Conservation (phyloP, 2,888 invertebrate species). For the Buathra laborator region DNA sequence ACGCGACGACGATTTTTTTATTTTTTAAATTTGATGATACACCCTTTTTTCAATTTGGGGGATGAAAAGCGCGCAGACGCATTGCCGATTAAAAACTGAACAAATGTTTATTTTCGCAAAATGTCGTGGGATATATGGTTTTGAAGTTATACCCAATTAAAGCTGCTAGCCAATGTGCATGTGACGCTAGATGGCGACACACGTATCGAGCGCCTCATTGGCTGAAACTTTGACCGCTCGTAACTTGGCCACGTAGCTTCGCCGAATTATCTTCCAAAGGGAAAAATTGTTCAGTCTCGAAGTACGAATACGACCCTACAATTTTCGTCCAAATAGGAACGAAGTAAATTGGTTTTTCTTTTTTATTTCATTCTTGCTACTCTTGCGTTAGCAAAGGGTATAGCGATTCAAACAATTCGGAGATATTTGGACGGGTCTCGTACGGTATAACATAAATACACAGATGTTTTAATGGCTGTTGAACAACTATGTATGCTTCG, state of each 20-base stretch:
- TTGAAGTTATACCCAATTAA: too few species aligned
- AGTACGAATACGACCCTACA: not conserved
- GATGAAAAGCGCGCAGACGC: too few species aligned
- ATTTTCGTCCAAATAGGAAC: not conserved
- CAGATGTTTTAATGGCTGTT: slow-evolving; percentile 1
- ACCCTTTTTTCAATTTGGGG: too few species aligned
- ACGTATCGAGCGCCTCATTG: not conserved
- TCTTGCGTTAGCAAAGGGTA: not conserved
- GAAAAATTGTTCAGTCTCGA: not conserved
- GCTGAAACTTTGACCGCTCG: not conserved
- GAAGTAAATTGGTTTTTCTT: not conserved
- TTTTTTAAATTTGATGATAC: not conserved
- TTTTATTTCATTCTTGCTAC: not conserved
- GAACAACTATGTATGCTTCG: not conserved
- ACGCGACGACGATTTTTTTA: not conserved
- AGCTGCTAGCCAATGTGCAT: too few species aligned
- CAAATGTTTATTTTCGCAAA: not conserved
- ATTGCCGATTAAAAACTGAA: not conserved
- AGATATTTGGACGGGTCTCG: not conserved
- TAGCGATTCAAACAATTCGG: not conserved
- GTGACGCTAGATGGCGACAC: too few species aligned
- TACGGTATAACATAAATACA: not conserved
- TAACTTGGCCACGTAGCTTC: not conserved
- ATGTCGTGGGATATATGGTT: not conserved
- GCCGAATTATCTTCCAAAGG: not conserved